Base-by-base conservation (phyloP, 2,113 vertebrate species). In the Tauraco erythrolophus region DNA sequence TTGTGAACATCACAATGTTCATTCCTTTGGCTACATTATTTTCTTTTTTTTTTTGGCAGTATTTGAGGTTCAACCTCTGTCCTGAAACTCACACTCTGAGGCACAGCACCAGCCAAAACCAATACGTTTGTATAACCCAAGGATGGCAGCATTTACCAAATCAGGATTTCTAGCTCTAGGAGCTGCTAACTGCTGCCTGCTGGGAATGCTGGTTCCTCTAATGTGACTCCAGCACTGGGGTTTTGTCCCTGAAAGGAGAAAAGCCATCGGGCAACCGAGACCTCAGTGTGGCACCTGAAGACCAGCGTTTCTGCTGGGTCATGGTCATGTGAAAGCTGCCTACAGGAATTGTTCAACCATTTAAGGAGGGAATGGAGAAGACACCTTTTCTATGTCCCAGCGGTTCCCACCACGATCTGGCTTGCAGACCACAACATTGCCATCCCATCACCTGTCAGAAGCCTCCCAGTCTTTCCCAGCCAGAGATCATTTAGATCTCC, bases 341-440 rank as follows among this genome's bases (percentile, higher is more conserved):
- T 41, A 9, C 2, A 3, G 33, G 8, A 13, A 16, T 14, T 51
- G 7, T 25, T 51, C 69, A 35, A 19, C 4, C 11, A 6, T 8
- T 35, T 6, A 4, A 41, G 22, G 41, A 41, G 7, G 28, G 37
- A 37, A 33, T 3, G 23, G n/a, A 37, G 7, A 2, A 4, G 27
- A 24, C 24, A 51, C 24, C 10, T 72, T 39, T 4, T 14, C 30
- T 75, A 6, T 2, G 8, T 43, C 69, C 53, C 0, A 0, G 14
- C 0, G 0, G 15, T 60, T 79, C 50, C 82, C 48, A 41, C 4
- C 53, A 12, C 39, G 8, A 51, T 19, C 57, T 62, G 79, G 64
- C 30, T 37, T 2, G 2, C 19, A 23, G 35, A 24, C 43, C 0
- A 0, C 0, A 2, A 57, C 75, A 37, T 57, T 13, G 2, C 43